Percentiles rank a stretch among this genome's conserved stretches.
phyloP scores from a whole-genome alignment of 2,797 vertebrate species.

The Enteromius viviparus region DNA sequence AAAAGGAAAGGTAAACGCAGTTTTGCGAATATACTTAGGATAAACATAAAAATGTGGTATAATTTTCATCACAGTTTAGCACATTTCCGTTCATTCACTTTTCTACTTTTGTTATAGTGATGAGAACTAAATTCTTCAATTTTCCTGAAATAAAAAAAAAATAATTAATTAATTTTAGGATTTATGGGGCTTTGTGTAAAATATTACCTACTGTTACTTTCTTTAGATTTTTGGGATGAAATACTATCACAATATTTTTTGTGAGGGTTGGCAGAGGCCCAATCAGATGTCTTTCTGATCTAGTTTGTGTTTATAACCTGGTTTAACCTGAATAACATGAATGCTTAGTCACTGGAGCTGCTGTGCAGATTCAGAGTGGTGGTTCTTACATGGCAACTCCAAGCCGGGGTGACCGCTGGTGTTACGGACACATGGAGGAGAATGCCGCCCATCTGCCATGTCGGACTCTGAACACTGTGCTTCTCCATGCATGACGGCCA shows the following conservation, averaged over 20 bases:
- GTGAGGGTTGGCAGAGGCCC: background rate
- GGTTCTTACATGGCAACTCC: slow-evolving; percentile 91
- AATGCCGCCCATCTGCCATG: slow-evolving; percentile 96
- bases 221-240: background rate
- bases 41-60: background rate
- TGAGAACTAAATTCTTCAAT: background rate
- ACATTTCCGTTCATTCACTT: background rate
- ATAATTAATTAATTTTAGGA: no score
- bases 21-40: background rate
- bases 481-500: slow-evolving; percentile 97
- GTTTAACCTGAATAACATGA: background rate
- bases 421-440: slow-evolving; percentile 93
- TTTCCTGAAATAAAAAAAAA: background rate
- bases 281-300: background rate
- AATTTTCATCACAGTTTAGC: background rate
- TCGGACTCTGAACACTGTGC: slow-evolving; percentile 96
- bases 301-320: background rate
- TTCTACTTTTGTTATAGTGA: background rate
- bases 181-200: background rate
- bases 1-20: background rate
- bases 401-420: slow-evolving; percentile 89
- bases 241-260: background rate
- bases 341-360: background rate
- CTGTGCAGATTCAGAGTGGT: slow-evolving; percentile 9
- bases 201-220: background rate